These are phyloP conservation scores for Desmodus rotundus DNA, from an alignment of 2,113 vertebrate species.

Conservation along the genomic window DNA sequence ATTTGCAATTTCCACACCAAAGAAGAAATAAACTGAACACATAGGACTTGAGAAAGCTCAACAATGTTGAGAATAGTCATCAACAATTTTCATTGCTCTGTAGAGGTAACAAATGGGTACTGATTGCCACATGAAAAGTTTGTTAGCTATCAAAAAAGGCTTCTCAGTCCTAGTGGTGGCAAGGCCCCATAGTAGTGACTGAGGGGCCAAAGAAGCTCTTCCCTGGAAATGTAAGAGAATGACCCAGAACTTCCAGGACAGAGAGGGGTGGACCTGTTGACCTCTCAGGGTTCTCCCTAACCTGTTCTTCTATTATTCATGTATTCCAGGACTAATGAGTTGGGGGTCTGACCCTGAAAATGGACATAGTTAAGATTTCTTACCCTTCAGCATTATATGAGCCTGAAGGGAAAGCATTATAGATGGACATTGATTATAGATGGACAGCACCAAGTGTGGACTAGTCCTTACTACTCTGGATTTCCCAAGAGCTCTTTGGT, in stretches of 20 bases:
- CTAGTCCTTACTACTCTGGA: neutral
- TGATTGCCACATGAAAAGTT: neutral
- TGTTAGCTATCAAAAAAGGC: neutral
- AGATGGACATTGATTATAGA: neutral
- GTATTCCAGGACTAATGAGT: neutral
- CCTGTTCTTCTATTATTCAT: neutral
- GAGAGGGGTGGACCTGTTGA: neutral
- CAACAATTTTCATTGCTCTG: constrained; percentile 16
- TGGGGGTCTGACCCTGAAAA: neutral
- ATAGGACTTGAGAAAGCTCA: constrained; percentile 38
- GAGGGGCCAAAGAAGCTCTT: neutral
- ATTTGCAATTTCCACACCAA: constrained; percentile 66
- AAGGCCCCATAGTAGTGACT: neutral
- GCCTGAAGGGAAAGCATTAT: neutral
- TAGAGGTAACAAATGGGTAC: neutral
- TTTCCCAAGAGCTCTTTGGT: neutral
- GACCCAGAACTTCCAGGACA: neutral
- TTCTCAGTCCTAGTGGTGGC: neutral
- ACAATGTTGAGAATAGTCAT: constrained; percentile 26
- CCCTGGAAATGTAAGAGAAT: neutral
- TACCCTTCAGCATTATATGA: neutral
- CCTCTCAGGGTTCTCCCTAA: neutral
- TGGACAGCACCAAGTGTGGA: neutral
- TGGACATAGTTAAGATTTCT: neutral
- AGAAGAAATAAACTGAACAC: constrained; percentile 55